Percentiles rank a stretch among this genome's conserved stretches.
Evolutionary conservation across 1,140 invertebrate species (phyloP).

Genomic region (Lethrus apterus): DNA sequence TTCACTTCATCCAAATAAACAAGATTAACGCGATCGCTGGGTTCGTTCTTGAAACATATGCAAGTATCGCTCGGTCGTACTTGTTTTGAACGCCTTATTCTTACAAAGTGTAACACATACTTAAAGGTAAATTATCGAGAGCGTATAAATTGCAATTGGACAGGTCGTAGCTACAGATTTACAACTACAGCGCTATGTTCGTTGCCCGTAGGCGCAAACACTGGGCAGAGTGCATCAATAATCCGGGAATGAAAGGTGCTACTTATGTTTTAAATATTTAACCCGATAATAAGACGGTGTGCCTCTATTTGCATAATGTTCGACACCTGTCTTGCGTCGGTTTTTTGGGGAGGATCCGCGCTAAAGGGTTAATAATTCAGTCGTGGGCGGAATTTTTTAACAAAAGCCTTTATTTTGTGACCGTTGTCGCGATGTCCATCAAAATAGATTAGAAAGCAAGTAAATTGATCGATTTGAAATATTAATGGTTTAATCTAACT

Average conservation of each 20-base stretch:
- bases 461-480: too few relatives aligned
- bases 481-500: too few relatives aligned
- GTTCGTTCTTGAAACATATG: too few relatives aligned
- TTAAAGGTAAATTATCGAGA: slow-evolving; percentile 27
- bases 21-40: too few relatives aligned
- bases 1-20: too few relatives aligned
- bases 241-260: slow-evolving; percentile 29
- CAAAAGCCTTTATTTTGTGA: too few relatives aligned
- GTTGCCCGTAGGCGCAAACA: slow-evolving; percentile 17
- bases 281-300: slow-evolving; percentile 28
- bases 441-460: too few relatives aligned
- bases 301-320: slow-evolving; percentile 27
- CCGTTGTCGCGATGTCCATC: too few relatives aligned
- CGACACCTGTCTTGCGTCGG: slow-evolving; percentile 25
- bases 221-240: slow-evolving; percentile 25
- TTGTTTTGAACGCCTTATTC: too few relatives aligned
- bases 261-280: slow-evolving; percentile 33
- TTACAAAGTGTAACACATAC: slow-evolving; percentile 13
- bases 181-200: slow-evolving; percentile 17
- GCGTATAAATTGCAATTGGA: slow-evolving; percentile 24
- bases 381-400: background rate
- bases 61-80: too few relatives aligned
- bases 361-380: slow-evolving; percentile 1
- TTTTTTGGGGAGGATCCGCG: slow-evolving; percentile 1
- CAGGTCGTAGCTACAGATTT: slow-evolving; percentile 21